Conservation (phyloP, 2,797 vertebrate species). For the Rhodeus uyekii region DNA sequence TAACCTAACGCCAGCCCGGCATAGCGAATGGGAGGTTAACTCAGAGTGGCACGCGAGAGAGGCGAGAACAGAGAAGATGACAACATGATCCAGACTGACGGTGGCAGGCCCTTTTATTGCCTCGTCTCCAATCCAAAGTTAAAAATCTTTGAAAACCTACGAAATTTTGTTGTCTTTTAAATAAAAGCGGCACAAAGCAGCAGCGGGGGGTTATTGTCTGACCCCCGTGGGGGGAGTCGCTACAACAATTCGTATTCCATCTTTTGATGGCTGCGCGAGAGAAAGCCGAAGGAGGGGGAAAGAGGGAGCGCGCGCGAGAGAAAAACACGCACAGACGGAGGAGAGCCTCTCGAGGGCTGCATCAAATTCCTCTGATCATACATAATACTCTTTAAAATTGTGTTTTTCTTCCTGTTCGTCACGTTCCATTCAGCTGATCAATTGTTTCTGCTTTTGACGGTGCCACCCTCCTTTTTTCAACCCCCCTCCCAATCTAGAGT, state of each 20-base stretch:
- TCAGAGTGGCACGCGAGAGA: slow-evolving; percentile 91
- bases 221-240: slow-evolving; percentile 91
- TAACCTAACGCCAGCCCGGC: not conserved
- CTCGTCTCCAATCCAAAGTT: slow-evolving; percentile 98
- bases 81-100: slow-evolving; percentile 91
- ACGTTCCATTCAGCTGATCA: slow-evolving; percentile 98
- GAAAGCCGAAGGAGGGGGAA: slow-evolving; percentile 49
- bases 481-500: slow-evolving; percentile 76
- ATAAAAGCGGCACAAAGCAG: slow-evolving; percentile 99
- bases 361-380: slow-evolving; percentile 99
- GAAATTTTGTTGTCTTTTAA: slow-evolving; percentile 99
- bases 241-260: slow-evolving; percentile 94
- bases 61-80: slow-evolving; percentile 54
- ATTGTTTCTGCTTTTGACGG: slow-evolving; percentile 89
- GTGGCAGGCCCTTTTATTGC: slow-evolving; percentile 94
- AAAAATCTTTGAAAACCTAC: slow-evolving; percentile 90
- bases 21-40: slow-evolving; percentile 96
- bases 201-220: slow-evolving; percentile 99
- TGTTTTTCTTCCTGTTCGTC: slow-evolving; percentile 89
- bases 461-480: slow-evolving; percentile 70
- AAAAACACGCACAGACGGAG: slow-evolving; percentile 71
- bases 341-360: slow-evolving; percentile 92
- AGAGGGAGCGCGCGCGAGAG: slow-evolving; percentile 64
- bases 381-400: slow-evolving; percentile 99
- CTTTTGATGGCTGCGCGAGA: slow-evolving; percentile 98